Conservation (phyloP, 2,113 vertebrate species). For the Euleptes europaea region DNA sequence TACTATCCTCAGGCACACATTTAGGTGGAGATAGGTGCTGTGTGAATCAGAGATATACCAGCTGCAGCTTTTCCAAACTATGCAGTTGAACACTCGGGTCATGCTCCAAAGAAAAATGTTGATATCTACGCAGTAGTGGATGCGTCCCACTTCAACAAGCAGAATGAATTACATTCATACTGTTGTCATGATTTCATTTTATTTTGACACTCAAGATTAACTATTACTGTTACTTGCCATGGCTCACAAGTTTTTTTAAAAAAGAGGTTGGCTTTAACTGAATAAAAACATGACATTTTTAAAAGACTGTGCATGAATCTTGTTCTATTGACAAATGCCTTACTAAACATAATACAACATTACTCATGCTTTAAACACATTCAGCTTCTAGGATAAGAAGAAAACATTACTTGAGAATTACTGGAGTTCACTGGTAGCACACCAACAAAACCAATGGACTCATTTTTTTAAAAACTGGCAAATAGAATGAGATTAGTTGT, state of each 20-base stretch:
- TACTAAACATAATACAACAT: neutral
- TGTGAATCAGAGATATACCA: neutral
- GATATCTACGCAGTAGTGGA: neutral
- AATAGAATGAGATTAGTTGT: conserved; percentile 20
- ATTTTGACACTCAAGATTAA: neutral
- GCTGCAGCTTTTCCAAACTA: neutral
- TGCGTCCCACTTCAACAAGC: neutral
- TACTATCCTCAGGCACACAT: neutral
- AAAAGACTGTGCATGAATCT: conserved; percentile 31
- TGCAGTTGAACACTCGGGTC: too few relatives aligned
- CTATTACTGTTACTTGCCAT: neutral
- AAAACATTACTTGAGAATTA: neutral
- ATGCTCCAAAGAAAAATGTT: neutral
- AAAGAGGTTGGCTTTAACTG: neutral
- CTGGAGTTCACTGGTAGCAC: conserved; percentile 3
- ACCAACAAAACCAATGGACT: neutral
- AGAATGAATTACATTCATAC: neutral
- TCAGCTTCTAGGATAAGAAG: conserved; percentile 30
- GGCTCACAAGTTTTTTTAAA: neutral
- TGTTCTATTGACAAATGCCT: conserved; percentile 29
- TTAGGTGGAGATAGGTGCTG: neutral
- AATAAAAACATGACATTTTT: conserved; percentile 34
- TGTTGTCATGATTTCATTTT: neutral
- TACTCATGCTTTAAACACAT: conserved; percentile 8
- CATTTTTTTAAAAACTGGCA: neutral